Base-by-base conservation (phyloP, 2,797 vertebrate genomes). In the Phoebastria nigripes region DNA sequence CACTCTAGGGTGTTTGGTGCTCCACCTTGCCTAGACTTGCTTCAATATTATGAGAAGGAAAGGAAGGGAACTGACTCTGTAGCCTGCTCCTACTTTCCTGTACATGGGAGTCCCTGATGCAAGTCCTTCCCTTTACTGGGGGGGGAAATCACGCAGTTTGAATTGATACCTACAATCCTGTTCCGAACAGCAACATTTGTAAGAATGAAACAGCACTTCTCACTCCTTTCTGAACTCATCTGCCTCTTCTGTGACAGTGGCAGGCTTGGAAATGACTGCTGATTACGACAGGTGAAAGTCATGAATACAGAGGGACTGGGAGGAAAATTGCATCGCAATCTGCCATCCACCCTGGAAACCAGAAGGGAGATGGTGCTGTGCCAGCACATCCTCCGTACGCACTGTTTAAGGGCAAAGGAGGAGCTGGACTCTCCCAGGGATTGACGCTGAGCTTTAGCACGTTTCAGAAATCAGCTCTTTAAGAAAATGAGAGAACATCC, bases 241-340 rank as follows among this genome's bases (percentile, higher is more conserved):
- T 86, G 31, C 39, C 54, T 91, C 31, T 74, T 86, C n/a, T 21
- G 58, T 88, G 84, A 51, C 25, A 69, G 71, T 41, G 52, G 29
- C 74, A 71, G 56, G 33, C 76, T 87, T 86, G 71, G 73, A 84
- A 92, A 80, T 29, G 54, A 44, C 54, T 69, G 69, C 80, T 82
- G 77, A 62, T 67, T 80, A 46, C 0, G 37, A 59, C 69, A 86
- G 82, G 89, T 85, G 41, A 63, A 85, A 91, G 61, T 47, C n/a
- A 31, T n/a, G 54, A 86, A 69, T 63, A 55, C 29, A 46, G 63
- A 78, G 89, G 33, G 59, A 44, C 58, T 19, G 39, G n/a, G 51
- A 84, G 83, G 74, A 63, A 93, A 76, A 95, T 58, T n/a, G 67
- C 66, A 42, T 67, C 4, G 35, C 89, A 95, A 92, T 90, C 83